Evolutionary conservation across 2,888 invertebrate genomes (phyloP).

Genomic region (Allygus modestus): DNA sequence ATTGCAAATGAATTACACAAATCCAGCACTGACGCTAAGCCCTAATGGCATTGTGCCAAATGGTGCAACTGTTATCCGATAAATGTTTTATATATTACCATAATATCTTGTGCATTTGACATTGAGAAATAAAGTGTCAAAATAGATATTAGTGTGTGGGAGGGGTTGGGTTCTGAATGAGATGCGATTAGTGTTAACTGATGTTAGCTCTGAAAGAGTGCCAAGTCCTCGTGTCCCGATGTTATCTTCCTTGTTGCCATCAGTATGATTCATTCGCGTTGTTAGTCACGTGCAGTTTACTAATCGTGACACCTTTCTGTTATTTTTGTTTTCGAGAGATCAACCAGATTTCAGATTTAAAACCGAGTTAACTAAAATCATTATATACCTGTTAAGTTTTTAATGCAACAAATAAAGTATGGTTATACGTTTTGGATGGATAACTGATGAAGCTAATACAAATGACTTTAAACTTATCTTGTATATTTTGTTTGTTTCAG

Average conservation of each 20-base stretch:
- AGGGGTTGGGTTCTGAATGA: constrained; percentile 23
- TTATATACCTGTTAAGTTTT: too few relatives aligned
- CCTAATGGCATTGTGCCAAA: constrained; percentile 31
- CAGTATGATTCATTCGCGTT: constrained; percentile 17
- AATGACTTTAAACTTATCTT: not conserved
- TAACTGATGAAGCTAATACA: too few relatives aligned
- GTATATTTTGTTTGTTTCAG: constrained; percentile 67
- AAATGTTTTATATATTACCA: not conserved
- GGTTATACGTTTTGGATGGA: too few relatives aligned
- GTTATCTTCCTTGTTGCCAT: constrained; percentile 37
- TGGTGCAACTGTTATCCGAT: constrained; percentile 8
- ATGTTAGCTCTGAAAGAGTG: constrained; percentile 38
- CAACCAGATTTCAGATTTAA: too few relatives aligned
- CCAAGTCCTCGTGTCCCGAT: constrained; percentile 24
- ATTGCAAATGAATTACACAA: constrained; percentile 44
- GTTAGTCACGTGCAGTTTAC: constrained; percentile 22
- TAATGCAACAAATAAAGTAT: too few relatives aligned
- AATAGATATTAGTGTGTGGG: constrained; percentile 8
- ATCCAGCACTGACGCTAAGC: constrained; percentile 1
- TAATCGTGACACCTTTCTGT: not conserved
- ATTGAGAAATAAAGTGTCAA: constrained; percentile 19
- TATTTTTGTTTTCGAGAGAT: too few relatives aligned
- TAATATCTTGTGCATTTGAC: constrained; percentile 12
- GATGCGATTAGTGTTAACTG: constrained; percentile 26
- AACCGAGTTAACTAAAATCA: too few relatives aligned